Evolutionary conservation across 2,888 invertebrate species (phyloP), one percentile per base, ranked within the genome.

Genomic region (Bibio marci): DNA sequence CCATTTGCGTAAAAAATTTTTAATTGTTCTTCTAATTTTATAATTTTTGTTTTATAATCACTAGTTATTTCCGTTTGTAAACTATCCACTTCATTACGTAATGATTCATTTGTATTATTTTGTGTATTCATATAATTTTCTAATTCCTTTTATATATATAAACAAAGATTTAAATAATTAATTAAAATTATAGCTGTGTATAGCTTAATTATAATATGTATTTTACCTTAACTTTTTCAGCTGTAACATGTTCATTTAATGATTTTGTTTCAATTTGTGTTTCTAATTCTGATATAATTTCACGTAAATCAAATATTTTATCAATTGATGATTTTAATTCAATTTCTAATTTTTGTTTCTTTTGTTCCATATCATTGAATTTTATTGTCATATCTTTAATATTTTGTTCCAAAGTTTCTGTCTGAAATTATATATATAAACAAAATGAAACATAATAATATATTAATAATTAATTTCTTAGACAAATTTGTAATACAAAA

Each of bases 261-360:
- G 67, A 63, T 52, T 80, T 80, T 11, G 66, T 63, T 53, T 82
- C 80, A 1, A 86, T 59, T 53, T 87, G 82, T 1, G 64, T 63
- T 54, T 90, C 88, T 30, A 86, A 58, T 47, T 80, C 80, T 1
- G 71, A 65, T 38, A 88, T 80, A 38, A 86, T 78, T 42, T 87
- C 85, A 26, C 82, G 65, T 13, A 87, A 64, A 11, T 78, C 67
- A 49, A 67, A 67, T 17, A 82, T 73, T 57, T 85, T 83, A 39
- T 82, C 80, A 25, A 78, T 69, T 0, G 79, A 73, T n/a, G 75
- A 74, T 56, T 80, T 74, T 2, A 82, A 59, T 46, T 86, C 83
- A 2, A 67, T 64, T 55, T 87, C 81, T 0, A 76, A 59, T 38
- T 74, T 69, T 2, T 71, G 69, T 47, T 73, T 74, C 44, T 72